phyloP scores from a whole-genome alignment of 2,113 vertebrate genomes.

The Herpailurus yagouaroundi region DNA sequence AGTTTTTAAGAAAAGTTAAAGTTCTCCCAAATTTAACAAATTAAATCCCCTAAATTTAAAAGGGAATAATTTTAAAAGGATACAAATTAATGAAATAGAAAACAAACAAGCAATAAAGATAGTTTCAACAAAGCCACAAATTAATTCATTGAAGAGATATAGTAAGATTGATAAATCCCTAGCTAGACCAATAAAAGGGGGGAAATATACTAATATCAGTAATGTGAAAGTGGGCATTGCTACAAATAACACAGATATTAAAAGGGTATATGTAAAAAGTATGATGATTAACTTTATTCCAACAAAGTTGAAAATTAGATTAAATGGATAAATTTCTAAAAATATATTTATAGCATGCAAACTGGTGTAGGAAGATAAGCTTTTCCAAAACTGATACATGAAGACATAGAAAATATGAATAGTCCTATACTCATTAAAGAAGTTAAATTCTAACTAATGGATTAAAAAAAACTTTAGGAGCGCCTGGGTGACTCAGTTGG shows the following conservation, averaged over 20 bases:
- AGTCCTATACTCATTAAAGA: not conserved
- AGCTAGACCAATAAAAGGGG: not conserved
- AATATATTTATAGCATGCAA: not conserved
- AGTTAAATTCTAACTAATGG: not conserved
- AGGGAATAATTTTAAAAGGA: not conserved
- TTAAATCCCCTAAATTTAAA: not conserved
- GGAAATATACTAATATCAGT: not conserved
- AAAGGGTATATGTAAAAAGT: not conserved
- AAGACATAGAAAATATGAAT: slow-evolving; percentile 29
- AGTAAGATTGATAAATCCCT: not conserved
- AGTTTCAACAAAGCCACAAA: not conserved
- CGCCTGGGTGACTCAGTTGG: too few species aligned
- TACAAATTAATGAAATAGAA: not conserved
- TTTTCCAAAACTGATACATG: not conserved
- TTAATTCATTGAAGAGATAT: not conserved
- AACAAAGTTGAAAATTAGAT: not conserved
- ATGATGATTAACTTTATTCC: not conserved
- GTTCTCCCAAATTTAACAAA: not conserved
- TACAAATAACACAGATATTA: not conserved
- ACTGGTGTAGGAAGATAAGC: not conserved
- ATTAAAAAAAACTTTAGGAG: not conserved
- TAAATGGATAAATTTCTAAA: not conserved
- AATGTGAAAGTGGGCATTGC: not conserved
- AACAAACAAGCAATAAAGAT: not conserved
- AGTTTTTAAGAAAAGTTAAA: not conserved